These are phyloP conservation scores for Eristalis tenax DNA, from an alignment of 2,888 invertebrate genomes.

Conservation along the genomic window DNA sequence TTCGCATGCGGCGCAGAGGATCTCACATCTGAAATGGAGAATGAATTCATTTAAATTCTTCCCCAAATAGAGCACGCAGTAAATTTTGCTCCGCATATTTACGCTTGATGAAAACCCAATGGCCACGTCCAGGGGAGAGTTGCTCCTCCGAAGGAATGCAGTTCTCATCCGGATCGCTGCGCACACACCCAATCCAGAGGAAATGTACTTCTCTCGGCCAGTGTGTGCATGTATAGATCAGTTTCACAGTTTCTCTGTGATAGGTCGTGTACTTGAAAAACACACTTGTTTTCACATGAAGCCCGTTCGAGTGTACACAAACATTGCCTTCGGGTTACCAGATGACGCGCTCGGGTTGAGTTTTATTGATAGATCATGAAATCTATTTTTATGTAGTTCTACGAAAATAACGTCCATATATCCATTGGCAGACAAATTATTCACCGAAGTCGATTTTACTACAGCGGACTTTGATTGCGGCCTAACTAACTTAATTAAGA, in stretches of 20 bases:
- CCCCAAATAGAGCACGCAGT: slow-evolving; percentile 25
- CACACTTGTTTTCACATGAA: slow-evolving; percentile 46
- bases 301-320: slow-evolving; percentile 31
- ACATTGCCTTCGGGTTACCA: slow-evolving; percentile 36
- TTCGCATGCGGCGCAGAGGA: not conserved
- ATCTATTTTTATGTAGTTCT: slow-evolving; percentile 62
- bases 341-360: slow-evolving; percentile 42
- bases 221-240: slow-evolving; percentile 24
- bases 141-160: slow-evolving; percentile 16
- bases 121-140: not conserved
- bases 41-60: slow-evolving; percentile 9
- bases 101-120: slow-evolving; percentile 9
- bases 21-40: not conserved
- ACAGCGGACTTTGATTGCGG: slow-evolving; percentile 54
- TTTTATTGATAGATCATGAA: slow-evolving; percentile 65
- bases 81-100: not conserved
- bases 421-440: slow-evolving; percentile 60
- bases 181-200: not conserved
- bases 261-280: slow-evolving; percentile 45
- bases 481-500: slow-evolving; percentile 55
- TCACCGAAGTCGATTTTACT: slow-evolving; percentile 54
- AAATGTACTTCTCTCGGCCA: not conserved
- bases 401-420: slow-evolving; percentile 30
- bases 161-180: not conserved
- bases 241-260: slow-evolving; percentile 28